Conservation (phyloP, 2,113 vertebrate species). For the Microcebus lehilahytsara region DNA sequence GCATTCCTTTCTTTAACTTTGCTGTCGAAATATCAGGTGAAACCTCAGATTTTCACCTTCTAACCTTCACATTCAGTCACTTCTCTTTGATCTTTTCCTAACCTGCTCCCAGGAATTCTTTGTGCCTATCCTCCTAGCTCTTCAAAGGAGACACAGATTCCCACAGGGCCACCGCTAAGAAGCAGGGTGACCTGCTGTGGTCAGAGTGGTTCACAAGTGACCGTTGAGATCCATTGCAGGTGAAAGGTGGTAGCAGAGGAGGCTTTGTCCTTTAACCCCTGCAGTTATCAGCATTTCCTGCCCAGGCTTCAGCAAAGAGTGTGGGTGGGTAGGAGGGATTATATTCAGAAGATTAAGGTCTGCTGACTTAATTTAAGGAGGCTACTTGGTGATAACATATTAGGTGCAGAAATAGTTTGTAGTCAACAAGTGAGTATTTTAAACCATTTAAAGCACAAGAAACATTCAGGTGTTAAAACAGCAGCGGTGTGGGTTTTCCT, state of each 20-base stretch:
- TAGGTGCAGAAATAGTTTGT: neutral
- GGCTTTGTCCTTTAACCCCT: neutral
- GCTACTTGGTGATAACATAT: neutral
- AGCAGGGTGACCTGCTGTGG: neutral
- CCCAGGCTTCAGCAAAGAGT: neutral
- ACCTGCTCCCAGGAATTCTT: neutral
- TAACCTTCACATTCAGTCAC: neutral
- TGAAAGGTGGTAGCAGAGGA: neutral
- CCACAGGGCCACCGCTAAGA: neutral
- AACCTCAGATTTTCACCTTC: rapidly evolving
- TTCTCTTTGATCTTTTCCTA: neutral
- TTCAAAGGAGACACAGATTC: neutral
- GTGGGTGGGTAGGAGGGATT: neutral
- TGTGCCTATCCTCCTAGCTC: neutral
- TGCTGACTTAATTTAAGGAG: neutral
- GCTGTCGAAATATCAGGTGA: neutral
- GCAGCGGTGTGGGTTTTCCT: neutral
- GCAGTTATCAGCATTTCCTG: no score
- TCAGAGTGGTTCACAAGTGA: neutral
- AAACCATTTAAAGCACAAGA: neutral
- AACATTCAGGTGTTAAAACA: neutral
- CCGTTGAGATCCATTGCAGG: neutral
- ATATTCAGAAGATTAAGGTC: neutral
- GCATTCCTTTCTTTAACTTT: neutral
- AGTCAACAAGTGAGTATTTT: neutral